These are phyloP conservation scores for Potorous gilbertii DNA, from an alignment of 2,797 vertebrate genomes.

Conservation along the genomic window DNA sequence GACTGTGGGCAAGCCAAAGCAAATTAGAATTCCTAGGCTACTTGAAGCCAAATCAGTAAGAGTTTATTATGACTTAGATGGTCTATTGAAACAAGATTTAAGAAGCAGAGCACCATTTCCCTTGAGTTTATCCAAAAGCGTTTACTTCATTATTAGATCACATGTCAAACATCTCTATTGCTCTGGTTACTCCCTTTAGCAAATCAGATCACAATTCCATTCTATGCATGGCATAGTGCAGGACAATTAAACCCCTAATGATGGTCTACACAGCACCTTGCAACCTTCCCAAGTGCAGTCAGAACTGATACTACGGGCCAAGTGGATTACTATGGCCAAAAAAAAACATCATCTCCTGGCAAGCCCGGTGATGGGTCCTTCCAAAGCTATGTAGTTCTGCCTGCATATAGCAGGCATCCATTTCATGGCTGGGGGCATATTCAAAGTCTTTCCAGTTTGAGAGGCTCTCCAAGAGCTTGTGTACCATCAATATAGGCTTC, in stretches of 20 bases:
- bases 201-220: background rate
- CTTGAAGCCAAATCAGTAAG: slow-evolving; percentile 20
- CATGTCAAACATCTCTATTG: background rate
- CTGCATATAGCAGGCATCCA: too few species aligned
- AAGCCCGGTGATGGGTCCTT: background rate
- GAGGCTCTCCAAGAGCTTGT: background rate
- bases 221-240: too few species aligned
- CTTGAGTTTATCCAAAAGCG: background rate
- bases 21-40: background rate
- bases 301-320: background rate
- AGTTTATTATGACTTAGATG: background rate
- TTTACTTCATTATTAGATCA: slow-evolving; percentile 2
- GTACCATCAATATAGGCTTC: background rate
- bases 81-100: slow-evolving; percentile 17
- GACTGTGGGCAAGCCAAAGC: slow-evolving; percentile 21
- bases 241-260: too few species aligned
- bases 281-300: background rate
- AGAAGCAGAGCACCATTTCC: background rate
- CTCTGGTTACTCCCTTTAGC: too few species aligned
- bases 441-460: background rate
- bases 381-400: too few species aligned
- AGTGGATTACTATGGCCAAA: background rate
- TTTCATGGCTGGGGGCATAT: background rate
- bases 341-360: background rate
- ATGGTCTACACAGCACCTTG: too few species aligned